These are phyloP conservation scores for Porites rus DNA, from an alignment of 92 coral and sea anemone species.

Conservation along the genomic window DNA sequence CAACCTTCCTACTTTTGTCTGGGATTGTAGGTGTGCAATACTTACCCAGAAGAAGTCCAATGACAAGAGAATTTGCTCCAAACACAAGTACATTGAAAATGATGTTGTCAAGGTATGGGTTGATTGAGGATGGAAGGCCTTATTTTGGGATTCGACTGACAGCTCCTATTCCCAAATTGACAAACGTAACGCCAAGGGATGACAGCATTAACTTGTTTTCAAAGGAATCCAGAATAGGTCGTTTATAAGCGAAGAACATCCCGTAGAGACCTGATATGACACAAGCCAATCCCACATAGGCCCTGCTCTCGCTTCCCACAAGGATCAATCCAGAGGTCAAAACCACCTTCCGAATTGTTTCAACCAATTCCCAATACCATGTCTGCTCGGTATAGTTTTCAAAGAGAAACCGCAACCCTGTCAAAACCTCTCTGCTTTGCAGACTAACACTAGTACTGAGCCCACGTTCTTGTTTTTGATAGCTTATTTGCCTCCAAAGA, in stretches of 20 bases:
- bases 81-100: slow-evolving; percentile 14
- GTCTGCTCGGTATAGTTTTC: slow-evolving; percentile 19
- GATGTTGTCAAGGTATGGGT: slow-evolving; percentile 23
- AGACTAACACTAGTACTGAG: no score
- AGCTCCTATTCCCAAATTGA: slow-evolving; percentile 36
- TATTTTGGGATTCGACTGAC: slow-evolving; percentile 25
- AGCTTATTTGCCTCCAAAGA: slow-evolving; percentile 1
- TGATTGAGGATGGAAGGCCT: background rate
- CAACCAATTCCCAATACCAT: slow-evolving; percentile 37
- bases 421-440: background rate
- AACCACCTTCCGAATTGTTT: background rate
- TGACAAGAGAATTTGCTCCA: slow-evolving; percentile 24
- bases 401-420: slow-evolving; percentile 12
- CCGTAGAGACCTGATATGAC: background rate
- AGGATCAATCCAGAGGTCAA: slow-evolving; percentile 17
- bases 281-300: background rate
- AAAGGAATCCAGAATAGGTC: slow-evolving; percentile 32
- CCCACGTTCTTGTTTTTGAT: no score
- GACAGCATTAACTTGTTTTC: slow-evolving; percentile 34
- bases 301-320: slow-evolving; percentile 22
- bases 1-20: no score
- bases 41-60: slow-evolving; percentile 26
- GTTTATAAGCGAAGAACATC: slow-evolving; percentile 25
- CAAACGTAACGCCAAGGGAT: slow-evolving; percentile 38
- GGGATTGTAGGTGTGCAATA: no score